Evolutionary conservation across 2,113 vertebrate species (phyloP).

Genomic region (Heptranchias perlo): DNA sequence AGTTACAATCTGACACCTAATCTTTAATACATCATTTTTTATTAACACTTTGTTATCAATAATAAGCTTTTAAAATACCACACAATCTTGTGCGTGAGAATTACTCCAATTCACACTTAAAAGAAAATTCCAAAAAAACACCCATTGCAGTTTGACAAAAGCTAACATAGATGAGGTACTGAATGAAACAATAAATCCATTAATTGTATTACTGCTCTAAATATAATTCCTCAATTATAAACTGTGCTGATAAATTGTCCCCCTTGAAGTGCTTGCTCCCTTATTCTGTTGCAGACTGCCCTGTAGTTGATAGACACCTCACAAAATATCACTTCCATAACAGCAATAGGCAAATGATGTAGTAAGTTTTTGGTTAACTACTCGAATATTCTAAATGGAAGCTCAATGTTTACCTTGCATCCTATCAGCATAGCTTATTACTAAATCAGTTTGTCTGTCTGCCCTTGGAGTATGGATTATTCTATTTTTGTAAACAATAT

Average conservation of each 20-base stretch:
- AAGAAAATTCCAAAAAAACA: not conserved
- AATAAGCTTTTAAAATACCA: constrained; percentile 7
- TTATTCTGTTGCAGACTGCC: not conserved
- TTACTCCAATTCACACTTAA: constrained; percentile 23
- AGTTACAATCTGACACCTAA: constrained; percentile 17
- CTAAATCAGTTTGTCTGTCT: not conserved
- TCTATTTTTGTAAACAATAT: not conserved
- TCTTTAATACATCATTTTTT: constrained; percentile 19
- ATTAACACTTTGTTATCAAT: constrained; percentile 29
- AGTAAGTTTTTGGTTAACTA: not conserved
- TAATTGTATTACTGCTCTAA: not conserved
- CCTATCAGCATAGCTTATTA: not conserved
- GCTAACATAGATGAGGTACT: not conserved
- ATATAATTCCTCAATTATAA: constrained; percentile 20
- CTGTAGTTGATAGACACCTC: not conserved
- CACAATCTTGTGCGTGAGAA: not conserved
- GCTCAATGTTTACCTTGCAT: not conserved
- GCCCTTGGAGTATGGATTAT: not conserved
- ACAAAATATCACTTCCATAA: not conserved
- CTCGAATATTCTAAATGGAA: not conserved
- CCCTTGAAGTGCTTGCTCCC: not conserved
- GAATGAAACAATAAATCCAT: constrained; percentile 2
- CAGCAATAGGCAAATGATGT: not conserved
- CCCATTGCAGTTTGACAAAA: not conserved
- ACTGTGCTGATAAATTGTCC: not conserved